Conservation (phyloP, 2,113 vertebrate genomes). For the Eudyptes chrysolophus region DNA sequence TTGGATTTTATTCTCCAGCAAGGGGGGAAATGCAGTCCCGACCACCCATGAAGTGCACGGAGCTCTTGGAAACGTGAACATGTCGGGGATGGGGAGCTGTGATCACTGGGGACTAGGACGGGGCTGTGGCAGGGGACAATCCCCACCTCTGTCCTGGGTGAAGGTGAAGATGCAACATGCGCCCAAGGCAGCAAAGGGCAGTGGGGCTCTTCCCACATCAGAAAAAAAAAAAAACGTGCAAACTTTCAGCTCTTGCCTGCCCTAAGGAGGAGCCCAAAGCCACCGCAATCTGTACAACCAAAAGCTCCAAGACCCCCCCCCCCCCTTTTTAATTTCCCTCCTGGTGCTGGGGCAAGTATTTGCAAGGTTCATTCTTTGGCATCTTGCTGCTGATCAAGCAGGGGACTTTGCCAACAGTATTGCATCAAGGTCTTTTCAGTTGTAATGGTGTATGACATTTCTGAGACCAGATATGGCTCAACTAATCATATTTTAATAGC, state of each 20-base stretch:
- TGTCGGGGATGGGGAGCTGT: background rate
- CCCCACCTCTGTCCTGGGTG: background rate
- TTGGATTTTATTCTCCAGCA: background rate
- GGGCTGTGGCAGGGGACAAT: background rate
- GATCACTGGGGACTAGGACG: background rate
- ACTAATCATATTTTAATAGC: conserved; percentile 81
- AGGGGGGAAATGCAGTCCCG: background rate
- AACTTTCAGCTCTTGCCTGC: background rate
- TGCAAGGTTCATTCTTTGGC: background rate
- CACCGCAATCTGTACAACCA: background rate
- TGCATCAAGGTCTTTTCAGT: conserved; percentile 66
- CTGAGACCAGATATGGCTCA: conserved; percentile 70
- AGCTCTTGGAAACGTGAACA: background rate
- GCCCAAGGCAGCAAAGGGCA: background rate
- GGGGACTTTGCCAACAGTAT: conserved; percentile 29
- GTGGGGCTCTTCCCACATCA: background rate
- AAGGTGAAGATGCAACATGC: background rate
- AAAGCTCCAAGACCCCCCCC: background rate
- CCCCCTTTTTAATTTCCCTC: background rate
- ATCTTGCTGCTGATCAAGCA: conserved; percentile 58
- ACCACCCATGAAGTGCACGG: conserved; percentile 55
- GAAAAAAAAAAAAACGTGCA: background rate
- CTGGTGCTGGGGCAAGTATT: background rate
- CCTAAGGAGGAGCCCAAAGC: background rate
- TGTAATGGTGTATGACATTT: conserved; percentile 79